Conservation (phyloP, 1,140 invertebrate species). For the Drosophila novamexicana region DNA sequence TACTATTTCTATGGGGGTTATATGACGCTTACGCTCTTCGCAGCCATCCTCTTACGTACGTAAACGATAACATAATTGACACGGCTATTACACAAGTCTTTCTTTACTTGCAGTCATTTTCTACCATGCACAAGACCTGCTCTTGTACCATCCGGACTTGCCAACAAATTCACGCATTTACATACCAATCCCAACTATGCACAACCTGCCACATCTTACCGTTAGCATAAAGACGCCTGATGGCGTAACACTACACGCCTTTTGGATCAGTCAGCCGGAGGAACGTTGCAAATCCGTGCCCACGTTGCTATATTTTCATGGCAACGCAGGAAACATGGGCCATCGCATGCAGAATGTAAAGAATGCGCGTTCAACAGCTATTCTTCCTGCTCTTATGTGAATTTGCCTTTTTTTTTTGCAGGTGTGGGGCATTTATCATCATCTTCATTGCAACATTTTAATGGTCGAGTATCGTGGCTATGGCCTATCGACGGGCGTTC, state of each 20-base stretch:
- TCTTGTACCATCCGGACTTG: constrained; percentile 95
- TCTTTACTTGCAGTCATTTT: constrained; percentile 87
- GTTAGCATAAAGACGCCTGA: constrained; percentile 91
- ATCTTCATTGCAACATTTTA: constrained; percentile 93
- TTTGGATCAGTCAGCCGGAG: constrained; percentile 92
- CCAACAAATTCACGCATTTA: constrained; percentile 94
- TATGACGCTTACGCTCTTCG: constrained; percentile 89
- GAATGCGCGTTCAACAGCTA: neutral
- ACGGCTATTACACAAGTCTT: neutral
- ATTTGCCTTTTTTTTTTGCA: neutral
- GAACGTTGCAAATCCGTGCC: constrained; percentile 88
- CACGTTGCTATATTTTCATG: constrained; percentile 96
- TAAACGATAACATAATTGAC: constrained; percentile 25
- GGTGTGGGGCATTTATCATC: constrained; percentile 90
- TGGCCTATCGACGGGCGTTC: constrained; percentile 95
- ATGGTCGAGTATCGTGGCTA: constrained; percentile 97
- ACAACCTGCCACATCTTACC: constrained; percentile 90
- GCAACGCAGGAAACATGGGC: constrained; percentile 98
- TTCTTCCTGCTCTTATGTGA: neutral
- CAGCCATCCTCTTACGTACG: constrained; percentile 88
- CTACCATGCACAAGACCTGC: constrained; percentile 93
- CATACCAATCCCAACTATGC: constrained; percentile 92
- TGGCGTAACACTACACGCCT: constrained; percentile 92
- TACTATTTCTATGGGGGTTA: constrained; percentile 93
- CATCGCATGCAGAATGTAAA: constrained; percentile 91